Evolutionary conservation across 2,888 invertebrate species (phyloP), one percentile per base, ranked within the genome.

Genomic region (Brachyptera risi): DNA sequence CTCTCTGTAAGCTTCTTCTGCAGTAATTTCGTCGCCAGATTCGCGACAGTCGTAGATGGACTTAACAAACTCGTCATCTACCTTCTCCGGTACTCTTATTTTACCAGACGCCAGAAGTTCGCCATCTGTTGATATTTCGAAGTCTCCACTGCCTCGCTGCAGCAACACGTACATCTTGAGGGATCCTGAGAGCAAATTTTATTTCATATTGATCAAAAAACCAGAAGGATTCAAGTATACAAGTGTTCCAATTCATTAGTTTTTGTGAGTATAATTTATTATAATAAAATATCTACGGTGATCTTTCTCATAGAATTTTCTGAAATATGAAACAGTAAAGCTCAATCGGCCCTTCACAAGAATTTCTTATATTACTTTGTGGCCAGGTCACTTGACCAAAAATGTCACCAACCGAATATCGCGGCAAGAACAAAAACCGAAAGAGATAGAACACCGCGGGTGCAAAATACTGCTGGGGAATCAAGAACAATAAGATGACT

Each of bases 81-180:
- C 17, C 35, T 58, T 37, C 17, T 63, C 58, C 11, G 47, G 40
- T 13, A 13, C 44, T 23, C 31, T 57, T 7, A 63, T 58, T 26
- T 42, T 56, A 7, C 63, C 63, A n/a, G 42, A 58, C 0, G 50
- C 56, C 13, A 58, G 15, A 7, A 58, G 21, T 7, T 73, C 27
- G 2, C 74, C 76, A 42, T 73, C 73, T 68, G 79, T 77, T 42
- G 71, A 70, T 24, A 80, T 75, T 66, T 79, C 79, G 71, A 80
- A 80, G 40, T 74, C 70, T 15, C 74, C 74, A 56, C 68, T 71
- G 13, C 69, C 69, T 61, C 69, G 70, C 66, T 73, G 70, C 49
- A 75, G 67, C 60, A 71, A 69, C 17, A 75, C 69, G 19, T 69
- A 64, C 62, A 75, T 70, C 56, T 77, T 74, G 2, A 78, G 73